Conservation (phyloP, 2,113 vertebrate genomes). For the Dromaius novaehollandiae region DNA sequence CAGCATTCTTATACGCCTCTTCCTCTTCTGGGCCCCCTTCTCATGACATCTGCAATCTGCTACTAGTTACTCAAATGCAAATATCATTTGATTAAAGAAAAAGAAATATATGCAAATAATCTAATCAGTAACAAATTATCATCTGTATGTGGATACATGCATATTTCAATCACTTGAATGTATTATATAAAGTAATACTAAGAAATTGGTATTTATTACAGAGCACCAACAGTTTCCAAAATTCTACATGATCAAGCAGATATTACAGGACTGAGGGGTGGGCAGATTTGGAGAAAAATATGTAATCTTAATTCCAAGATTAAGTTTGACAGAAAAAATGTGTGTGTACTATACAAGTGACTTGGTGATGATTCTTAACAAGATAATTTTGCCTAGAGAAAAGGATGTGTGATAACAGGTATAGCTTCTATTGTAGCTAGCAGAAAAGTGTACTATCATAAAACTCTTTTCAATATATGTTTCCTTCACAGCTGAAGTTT, state of each 20-base stretch:
- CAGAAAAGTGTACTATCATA: neutral
- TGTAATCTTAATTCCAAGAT: neutral
- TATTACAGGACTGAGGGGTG: fast-evolving
- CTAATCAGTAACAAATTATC: neutral
- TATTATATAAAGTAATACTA: neutral
- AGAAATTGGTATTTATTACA: neutral
- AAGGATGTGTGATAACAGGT: neutral
- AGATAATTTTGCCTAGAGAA: neutral
- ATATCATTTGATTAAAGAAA: neutral
- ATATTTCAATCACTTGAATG: neutral
- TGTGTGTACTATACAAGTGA: neutral
- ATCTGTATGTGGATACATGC: neutral
- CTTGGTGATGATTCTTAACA: neutral
- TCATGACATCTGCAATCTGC: slow-evolving; percentile 39
- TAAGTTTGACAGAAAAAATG: neutral
- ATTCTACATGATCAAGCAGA: neutral
- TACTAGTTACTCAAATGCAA: slow-evolving; percentile 5
- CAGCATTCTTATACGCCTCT: slow-evolving; percentile 25
- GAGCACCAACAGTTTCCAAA: neutral
- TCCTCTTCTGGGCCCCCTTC: slow-evolving; percentile 16
- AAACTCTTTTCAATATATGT: neutral
- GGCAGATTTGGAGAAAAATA: neutral
- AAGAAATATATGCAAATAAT: neutral
- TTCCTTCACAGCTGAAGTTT: neutral
- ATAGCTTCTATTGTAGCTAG: neutral